Evolutionary conservation across 92 coral and sea anemone genomes (phyloP).

Genomic region (Bergia sp.): DNA sequence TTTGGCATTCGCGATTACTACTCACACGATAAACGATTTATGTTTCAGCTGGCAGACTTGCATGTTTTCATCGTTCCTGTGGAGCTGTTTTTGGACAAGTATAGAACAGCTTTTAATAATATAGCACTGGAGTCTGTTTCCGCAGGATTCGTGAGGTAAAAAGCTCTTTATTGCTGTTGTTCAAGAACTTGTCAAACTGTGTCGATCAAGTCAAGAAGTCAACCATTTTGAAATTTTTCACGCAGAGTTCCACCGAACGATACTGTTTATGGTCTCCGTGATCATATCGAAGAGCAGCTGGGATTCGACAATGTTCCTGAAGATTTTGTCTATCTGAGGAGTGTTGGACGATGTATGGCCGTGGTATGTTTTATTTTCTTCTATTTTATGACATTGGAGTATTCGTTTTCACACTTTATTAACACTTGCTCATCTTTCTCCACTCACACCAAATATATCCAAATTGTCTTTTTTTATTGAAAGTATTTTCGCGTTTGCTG

Average conservation of each 20-base stretch:
- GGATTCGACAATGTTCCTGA: conserved; percentile 91
- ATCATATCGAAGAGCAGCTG: conserved; percentile 89
- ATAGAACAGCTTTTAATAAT: conserved; percentile 96
- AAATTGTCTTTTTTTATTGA: not conserved
- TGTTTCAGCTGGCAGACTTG: conserved; percentile 88
- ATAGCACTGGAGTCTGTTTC: conserved; percentile 97
- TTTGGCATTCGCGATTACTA: not conserved
- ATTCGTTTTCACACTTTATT: not conserved
- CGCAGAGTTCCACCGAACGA: conserved; percentile 82
- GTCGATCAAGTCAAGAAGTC: not conserved
- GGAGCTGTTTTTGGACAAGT: conserved; percentile 96
- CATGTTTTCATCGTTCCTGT: conserved; percentile 98
- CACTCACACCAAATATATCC: not conserved
- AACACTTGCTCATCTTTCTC: not conserved
- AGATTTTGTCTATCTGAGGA: conserved; percentile 88
- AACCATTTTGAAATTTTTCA: conserved; percentile 16
- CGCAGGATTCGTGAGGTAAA: conserved; percentile 98
- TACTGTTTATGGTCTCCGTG: conserved; percentile 73
- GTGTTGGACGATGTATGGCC: conserved; percentile 99
- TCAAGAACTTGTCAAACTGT: no score
- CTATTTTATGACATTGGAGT: not conserved
- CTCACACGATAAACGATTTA: not conserved
- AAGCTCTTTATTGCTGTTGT: not conserved
- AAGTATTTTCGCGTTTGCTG: not conserved
- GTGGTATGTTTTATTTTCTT: conserved; percentile 65